Percentiles rank a stretch among this genome's conserved stretches.
Evolutionary conservation across 1,140 invertebrate species (phyloP).

Genomic region (Anoplolepis gracilipes): DNA sequence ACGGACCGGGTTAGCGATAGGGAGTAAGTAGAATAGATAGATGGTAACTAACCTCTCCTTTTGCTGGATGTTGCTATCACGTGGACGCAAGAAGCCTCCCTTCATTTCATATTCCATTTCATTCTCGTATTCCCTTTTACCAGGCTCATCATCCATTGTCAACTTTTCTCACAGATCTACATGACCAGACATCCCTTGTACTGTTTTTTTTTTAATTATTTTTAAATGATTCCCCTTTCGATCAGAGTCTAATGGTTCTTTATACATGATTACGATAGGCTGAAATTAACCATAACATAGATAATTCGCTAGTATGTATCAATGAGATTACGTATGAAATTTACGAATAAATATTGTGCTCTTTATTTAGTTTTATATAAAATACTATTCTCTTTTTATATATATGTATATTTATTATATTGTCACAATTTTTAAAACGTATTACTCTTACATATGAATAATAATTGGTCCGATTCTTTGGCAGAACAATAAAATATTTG

Average conservation of each 20-base stretch:
- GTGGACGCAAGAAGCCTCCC: conserved; percentile 75
- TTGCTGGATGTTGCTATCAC: conserved; percentile 67
- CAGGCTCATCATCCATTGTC: conserved; percentile 70
- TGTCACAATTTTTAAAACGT: background rate
- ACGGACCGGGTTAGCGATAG: conserved; percentile 49
- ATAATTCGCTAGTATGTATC: background rate
- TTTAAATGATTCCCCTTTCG: background rate
- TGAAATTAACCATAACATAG: background rate
- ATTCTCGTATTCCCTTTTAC: conserved; percentile 76
- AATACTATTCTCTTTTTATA: background rate
- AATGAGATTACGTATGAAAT: background rate
- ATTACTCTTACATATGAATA: background rate
- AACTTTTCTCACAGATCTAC: conserved; percentile 70
- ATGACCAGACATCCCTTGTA: conserved; percentile 9
- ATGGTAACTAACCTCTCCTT: conserved; percentile 58
- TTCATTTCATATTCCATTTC: conserved; percentile 85
- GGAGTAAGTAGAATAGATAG: conserved; percentile 70
- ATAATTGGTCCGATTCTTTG: background rate
- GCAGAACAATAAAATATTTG: background rate
- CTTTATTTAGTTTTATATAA: too few species aligned
- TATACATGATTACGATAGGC: background rate
- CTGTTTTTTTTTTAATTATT: conserved; percentile 1
- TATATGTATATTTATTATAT: background rate
- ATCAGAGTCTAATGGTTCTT: conserved; percentile 7
- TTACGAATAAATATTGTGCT: background rate